These are phyloP conservation scores for Diploscapter pachys DNA, from an alignment of 1,140 invertebrate genomes.

Conservation along the genomic window DNA sequence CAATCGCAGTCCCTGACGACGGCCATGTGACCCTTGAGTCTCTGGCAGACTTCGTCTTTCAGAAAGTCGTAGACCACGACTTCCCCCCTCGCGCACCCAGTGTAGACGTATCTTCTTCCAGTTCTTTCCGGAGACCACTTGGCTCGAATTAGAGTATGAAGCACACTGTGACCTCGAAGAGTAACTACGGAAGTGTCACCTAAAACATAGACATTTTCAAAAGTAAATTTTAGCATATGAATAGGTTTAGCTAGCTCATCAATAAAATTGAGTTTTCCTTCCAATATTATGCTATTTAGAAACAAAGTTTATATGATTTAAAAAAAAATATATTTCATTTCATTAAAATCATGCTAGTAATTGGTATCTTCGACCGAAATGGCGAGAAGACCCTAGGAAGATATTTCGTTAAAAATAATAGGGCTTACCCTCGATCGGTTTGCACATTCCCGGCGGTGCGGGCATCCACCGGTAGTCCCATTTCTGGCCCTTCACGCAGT, in stretches of 20 bases:
- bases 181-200: slow-evolving; percentile 51
- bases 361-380: no score
- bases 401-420: no score
- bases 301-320: no score
- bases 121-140: slow-evolving; percentile 78
- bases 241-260: not conserved
- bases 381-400: no score
- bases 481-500: slow-evolving; percentile 66
- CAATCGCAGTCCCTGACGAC: slow-evolving; percentile 79
- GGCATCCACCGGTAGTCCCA: slow-evolving; percentile 76
- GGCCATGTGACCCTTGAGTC: slow-evolving; percentile 69
- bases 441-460: slow-evolving; percentile 6
- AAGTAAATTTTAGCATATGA: not conserved
- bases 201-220: not conserved
- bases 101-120: slow-evolving; percentile 80
- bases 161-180: slow-evolving; percentile 71
- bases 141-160: slow-evolving; percentile 78
- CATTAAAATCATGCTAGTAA: no score
- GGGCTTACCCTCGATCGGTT: slow-evolving; percentile 6
- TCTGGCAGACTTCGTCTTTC: slow-evolving; percentile 70
- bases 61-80: slow-evolving; percentile 78
- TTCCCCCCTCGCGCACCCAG: slow-evolving; percentile 77
- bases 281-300: no score
- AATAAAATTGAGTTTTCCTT: no score
- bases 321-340: no score